Evolutionary conservation across 2,797 vertebrate species (phyloP).

Genomic region (Myotis myotis): DNA sequence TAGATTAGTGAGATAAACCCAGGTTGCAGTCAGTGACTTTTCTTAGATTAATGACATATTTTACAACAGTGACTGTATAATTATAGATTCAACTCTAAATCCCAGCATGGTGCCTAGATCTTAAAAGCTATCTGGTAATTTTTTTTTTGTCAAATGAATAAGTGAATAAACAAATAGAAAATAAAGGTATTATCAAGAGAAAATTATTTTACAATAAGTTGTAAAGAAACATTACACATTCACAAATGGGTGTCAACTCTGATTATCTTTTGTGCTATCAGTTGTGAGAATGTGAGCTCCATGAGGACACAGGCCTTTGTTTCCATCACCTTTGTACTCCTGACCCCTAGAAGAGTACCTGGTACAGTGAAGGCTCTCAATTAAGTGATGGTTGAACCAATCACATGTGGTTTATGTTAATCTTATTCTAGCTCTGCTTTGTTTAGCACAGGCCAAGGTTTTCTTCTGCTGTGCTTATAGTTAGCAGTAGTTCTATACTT

Average conservation of each 20-base stretch:
- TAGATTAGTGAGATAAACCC: background rate
- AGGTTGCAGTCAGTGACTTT: background rate
- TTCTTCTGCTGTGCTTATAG: background rate
- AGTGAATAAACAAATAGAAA: constrained; percentile 2
- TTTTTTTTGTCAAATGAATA: background rate
- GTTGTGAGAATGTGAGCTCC: background rate
- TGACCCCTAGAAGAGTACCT: background rate
- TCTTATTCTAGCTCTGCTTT: background rate
- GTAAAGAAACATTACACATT: background rate
- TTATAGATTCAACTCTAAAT: background rate
- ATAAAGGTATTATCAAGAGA: background rate
- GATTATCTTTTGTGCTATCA: background rate
- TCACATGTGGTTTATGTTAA: background rate
- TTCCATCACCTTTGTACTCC: background rate
- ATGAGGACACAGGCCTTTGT: background rate
- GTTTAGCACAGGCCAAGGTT: background rate
- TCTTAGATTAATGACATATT: background rate
- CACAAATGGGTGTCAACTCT: background rate
- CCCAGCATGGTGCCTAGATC: background rate
- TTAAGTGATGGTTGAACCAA: background rate
- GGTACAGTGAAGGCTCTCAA: background rate
- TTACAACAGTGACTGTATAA: background rate
- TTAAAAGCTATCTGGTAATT: background rate
- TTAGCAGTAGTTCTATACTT: background rate
- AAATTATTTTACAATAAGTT: constrained; percentile 1